Evolutionary conservation across 2,888 invertebrate genomes (phyloP), one percentile per base, ranked within the genome.

Genomic region (Dynastes tityus): DNA sequence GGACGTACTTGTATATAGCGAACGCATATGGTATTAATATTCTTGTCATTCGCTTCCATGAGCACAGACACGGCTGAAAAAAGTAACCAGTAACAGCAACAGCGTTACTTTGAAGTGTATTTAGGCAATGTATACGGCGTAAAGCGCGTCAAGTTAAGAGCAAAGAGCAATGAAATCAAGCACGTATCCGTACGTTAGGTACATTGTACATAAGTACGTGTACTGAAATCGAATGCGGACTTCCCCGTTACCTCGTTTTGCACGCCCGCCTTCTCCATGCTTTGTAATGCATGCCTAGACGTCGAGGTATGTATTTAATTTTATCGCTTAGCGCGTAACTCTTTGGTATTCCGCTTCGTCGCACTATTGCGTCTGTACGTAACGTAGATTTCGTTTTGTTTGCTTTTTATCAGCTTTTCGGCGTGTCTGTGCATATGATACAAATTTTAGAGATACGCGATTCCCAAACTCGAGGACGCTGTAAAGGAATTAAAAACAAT

Each of bases 71-170:
- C 49, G 29, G 8, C 49, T 68, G 67, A 68, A 51, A 49, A 68
- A 68, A 68, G 68, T 68, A 68, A 49, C 2, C 8, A 45, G 45
- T 37, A 37, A 5, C 5, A 32, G 32, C 32, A 32, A 5, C 32
- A 32, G 32, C 68, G 8, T n/a, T n/a, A 27, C 49, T 68, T 68
- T 68, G 49, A 68, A 68, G 68, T 68, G 5, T 68, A 68, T 68
- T 68, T 68, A 45, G 64, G 68, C 11, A 45, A 45, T 2, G 11
- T 45, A 45, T 45, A 45, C 32, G 5, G 8, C 45, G 5, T 32
- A 53, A 29, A 68, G 16, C 45, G 55, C 71, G 58, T 32, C 29
- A 16, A 71, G 37, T 53, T 22, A 70, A 70, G 55, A 11, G 53
- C 32, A 22, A 16, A 55, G n/a, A 70, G 55, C 71, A 16, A 27